Percentiles rank a stretch among this genome's conserved stretches.
Evolutionary conservation across 2,888 invertebrate species (phyloP).

Genomic region (Pyrrhia umbra): DNA sequence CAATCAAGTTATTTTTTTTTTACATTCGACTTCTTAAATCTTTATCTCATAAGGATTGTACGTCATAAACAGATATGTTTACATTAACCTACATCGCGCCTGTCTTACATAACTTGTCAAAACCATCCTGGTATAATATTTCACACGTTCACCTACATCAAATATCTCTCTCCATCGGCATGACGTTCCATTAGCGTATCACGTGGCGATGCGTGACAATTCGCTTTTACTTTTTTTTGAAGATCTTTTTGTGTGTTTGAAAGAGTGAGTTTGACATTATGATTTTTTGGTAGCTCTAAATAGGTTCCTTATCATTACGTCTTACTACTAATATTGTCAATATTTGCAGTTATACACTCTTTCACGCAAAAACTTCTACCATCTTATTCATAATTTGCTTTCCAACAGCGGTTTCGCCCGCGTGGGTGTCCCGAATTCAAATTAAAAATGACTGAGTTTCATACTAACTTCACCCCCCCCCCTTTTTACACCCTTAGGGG

Average conservation of each 20-base stretch:
- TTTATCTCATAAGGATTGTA: not conserved
- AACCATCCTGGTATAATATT: conserved; percentile 68
- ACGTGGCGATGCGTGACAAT: conserved; percentile 44
- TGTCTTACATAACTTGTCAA: conserved; percentile 59
- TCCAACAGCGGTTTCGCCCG: too few species aligned
- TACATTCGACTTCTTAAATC: not conserved
- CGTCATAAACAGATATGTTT: not conserved
- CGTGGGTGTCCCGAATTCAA: too few species aligned
- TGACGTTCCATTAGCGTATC: conserved; percentile 67
- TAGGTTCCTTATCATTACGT: too few species aligned
- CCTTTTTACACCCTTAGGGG: too few species aligned
- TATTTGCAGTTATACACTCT: too few species aligned
- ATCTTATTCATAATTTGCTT: too few species aligned
- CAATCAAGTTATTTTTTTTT: too few species aligned
- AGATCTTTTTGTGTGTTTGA: conserved; percentile 23
- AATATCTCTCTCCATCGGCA: conserved; percentile 59
- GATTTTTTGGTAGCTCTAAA: not conserved
- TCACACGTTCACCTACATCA: conserved; percentile 71
- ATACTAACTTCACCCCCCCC: too few species aligned
- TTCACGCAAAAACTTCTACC: too few species aligned
- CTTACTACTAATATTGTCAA: not conserved
- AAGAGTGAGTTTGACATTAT: conserved; percentile 6
- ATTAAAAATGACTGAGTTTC: too few species aligned
- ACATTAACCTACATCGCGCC: conserved; percentile 11
- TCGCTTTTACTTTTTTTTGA: conserved; percentile 33